Percentiles rank a stretch among this genome's conserved stretches.
These are phyloP conservation scores for Spodoptera exigua DNA, from an alignment of 2,888 invertebrate species.

Conservation along the genomic window DNA sequence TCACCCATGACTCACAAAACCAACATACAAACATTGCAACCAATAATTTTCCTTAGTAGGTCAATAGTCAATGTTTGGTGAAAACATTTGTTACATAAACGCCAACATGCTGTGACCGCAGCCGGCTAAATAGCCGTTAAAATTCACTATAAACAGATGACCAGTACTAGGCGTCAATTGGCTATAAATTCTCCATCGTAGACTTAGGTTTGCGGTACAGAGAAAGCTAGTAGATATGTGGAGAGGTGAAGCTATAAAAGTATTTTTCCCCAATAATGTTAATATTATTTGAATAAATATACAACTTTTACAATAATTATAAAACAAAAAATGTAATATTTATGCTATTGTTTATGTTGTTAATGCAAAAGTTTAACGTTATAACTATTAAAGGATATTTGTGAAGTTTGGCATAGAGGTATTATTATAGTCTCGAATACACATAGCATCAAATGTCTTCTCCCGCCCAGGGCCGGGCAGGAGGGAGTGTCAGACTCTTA, in stretches of 20 bases:
- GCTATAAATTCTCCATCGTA: conserved; percentile 46
- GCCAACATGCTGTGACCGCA: conserved; percentile 34
- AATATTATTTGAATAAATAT: too few species aligned
- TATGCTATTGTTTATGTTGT: too few species aligned
- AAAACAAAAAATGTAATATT: too few species aligned
- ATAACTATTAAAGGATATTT: too few species aligned
- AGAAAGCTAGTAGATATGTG: conserved; percentile 30
- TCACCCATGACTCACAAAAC: background rate
- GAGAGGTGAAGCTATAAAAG: background rate
- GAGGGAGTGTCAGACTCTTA: too few species aligned
- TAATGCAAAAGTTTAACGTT: too few species aligned
- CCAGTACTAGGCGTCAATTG: conserved; percentile 47
- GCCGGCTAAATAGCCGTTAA: conserved; percentile 48
- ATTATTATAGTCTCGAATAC: too few species aligned
- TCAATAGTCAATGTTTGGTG: conserved; percentile 31
- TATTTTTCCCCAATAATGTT: too few species aligned
- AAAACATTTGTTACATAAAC: conserved; percentile 54
- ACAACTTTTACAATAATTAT: too few species aligned
- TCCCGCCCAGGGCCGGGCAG: too few species aligned
- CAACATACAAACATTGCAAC: conserved; percentile 11
- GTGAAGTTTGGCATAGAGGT: too few species aligned
- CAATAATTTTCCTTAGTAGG: conserved; percentile 9
- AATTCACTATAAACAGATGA: conserved; percentile 57
- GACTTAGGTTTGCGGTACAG: conserved; percentile 8
- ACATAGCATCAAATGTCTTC: too few species aligned